These are phyloP conservation scores for Anagyrus pseudococci DNA, from an alignment of 2,888 invertebrate species.

Conservation along the genomic window DNA sequence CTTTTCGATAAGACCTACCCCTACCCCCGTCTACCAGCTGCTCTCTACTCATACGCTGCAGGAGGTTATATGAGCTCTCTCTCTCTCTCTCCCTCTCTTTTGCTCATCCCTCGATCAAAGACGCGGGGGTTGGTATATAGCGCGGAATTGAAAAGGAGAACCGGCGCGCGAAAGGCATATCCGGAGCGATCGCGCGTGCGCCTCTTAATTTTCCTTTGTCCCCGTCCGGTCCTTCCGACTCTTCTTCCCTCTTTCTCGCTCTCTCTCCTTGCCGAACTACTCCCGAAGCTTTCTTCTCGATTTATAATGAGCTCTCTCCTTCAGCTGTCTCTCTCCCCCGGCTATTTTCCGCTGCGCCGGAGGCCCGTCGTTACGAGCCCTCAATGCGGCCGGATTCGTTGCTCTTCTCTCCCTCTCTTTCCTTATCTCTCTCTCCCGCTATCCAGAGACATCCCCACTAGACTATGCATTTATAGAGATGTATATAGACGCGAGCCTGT, in stretches of 20 bases:
- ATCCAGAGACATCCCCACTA: background rate
- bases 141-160: conserved; percentile 31
- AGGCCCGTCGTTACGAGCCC: conserved; percentile 10
- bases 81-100: too few relatives aligned
- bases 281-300: conserved; percentile 5
- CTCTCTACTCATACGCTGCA: too few relatives aligned
- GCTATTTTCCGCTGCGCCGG: background rate
- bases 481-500: background rate
- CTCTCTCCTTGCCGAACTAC: too few relatives aligned
- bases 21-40: too few relatives aligned
- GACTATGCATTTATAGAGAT: background rate
- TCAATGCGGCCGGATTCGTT: background rate
- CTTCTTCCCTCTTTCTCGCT: background rate
- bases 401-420: background rate
- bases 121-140: too few relatives aligned
- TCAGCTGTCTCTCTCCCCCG: background rate
- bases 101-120: too few relatives aligned
- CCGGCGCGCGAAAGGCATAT: conserved; percentile 10
- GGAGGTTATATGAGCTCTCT: too few relatives aligned
- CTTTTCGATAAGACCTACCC: too few relatives aligned
- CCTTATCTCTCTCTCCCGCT: background rate
- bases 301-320: conserved; percentile 31
- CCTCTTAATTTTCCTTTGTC: conserved; percentile 36
- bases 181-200: conserved; percentile 14
- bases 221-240: conserved; percentile 8